phyloP scores from a whole-genome alignment of 2,888 invertebrate species.

The Seira musarum region DNA sequence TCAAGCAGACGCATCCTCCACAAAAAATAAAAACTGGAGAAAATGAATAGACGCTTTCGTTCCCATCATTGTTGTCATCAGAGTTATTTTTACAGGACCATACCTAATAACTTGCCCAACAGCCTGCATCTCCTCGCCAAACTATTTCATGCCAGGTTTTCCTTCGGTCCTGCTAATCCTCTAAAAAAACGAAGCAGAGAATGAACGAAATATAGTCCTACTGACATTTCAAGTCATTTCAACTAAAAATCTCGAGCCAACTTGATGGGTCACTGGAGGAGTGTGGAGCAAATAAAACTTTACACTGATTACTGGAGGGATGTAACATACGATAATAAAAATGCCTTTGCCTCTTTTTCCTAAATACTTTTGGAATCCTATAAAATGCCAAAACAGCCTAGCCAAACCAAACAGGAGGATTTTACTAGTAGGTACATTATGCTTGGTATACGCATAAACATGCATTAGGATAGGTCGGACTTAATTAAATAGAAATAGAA shows the following conservation, averaged over 20 bases:
- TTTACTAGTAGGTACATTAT: too few relatives aligned
- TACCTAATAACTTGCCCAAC: too few relatives aligned
- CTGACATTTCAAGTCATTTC: conserved; percentile 10
- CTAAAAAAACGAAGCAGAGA: too few relatives aligned
- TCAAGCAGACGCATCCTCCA: neutral
- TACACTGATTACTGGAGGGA: conserved; percentile 25
- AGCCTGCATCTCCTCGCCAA: neutral
- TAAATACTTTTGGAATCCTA: too few relatives aligned
- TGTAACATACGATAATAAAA: neutral
- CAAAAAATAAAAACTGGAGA: conserved; percentile 7
- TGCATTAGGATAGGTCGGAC: too few relatives aligned
- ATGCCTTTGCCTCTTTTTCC: too few relatives aligned
- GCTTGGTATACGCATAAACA: too few relatives aligned
- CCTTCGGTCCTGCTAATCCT: too few relatives aligned
- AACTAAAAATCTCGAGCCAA: conserved; percentile 15
- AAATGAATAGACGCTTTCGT: conserved; percentile 15
- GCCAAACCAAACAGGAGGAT: too few relatives aligned
- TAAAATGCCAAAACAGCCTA: too few relatives aligned
- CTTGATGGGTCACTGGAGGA: conserved; percentile 27
- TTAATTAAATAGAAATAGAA: too few relatives aligned
- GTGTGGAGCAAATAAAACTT: conserved; percentile 12
- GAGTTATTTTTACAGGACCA: neutral
- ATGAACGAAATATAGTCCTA: neutral
- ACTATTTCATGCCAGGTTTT: neutral
- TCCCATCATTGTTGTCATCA: conserved; percentile 35